Evolutionary conservation across 2,888 invertebrate species (phyloP).

Genomic region (Nomada lathburiana): DNA sequence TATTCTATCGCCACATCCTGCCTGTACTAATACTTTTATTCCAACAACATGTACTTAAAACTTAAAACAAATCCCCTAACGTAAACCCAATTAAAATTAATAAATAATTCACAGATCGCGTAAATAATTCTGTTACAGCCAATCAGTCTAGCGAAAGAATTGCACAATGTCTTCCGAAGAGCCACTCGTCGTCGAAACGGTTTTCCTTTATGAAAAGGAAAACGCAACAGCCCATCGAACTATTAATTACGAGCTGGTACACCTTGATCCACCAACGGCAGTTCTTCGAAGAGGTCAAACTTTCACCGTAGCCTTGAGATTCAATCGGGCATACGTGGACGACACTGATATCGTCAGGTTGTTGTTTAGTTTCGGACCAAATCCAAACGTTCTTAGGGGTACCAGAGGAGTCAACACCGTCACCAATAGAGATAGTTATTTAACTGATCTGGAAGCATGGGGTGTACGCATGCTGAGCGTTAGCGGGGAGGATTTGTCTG

Average conservation of each 20-base stretch:
- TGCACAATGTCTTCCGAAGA: constrained; percentile 77
- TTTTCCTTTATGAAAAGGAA: constrained; percentile 89
- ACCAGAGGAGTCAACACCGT: constrained; percentile 85
- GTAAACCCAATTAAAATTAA: too few relatives aligned
- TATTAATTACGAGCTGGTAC: constrained; percentile 88
- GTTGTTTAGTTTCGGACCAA: constrained; percentile 88
- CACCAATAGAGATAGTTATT: constrained; percentile 74
- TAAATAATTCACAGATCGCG: too few relatives aligned
- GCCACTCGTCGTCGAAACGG: constrained; percentile 86
- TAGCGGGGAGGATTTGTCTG: constrained; percentile 76
- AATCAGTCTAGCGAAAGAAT: background rate
- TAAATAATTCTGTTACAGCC: too few relatives aligned
- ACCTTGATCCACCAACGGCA: constrained; percentile 88
- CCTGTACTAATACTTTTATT: too few relatives aligned
- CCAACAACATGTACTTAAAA: too few relatives aligned
- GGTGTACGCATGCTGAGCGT: constrained; percentile 82
- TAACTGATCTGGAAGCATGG: constrained; percentile 82
- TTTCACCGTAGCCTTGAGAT: constrained; percentile 89
- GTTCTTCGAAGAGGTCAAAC: constrained; percentile 90
- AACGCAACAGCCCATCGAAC: constrained; percentile 90
- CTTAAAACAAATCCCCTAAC: too few relatives aligned
- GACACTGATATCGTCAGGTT: constrained; percentile 88
- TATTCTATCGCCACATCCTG: too few relatives aligned
- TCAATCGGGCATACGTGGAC: constrained; percentile 87
- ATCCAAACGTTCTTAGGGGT: constrained; percentile 86